phyloP scores from a whole-genome alignment of 1,140 invertebrate genomes.

The Ephestia elutella region DNA sequence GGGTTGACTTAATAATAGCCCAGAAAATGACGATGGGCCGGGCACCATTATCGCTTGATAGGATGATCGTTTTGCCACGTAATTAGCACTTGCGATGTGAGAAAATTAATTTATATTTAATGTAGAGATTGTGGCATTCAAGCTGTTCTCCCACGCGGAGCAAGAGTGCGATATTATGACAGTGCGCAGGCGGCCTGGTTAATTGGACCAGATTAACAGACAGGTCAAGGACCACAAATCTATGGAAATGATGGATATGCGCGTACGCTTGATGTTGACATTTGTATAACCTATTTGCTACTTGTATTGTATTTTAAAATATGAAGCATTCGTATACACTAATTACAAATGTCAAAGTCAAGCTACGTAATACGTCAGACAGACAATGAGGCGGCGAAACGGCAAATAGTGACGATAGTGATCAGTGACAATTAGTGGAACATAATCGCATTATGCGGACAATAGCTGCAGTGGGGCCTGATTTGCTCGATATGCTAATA shows the following conservation, averaged over 20 bases:
- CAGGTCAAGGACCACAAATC: conserved; percentile 21
- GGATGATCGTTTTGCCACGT: conserved; percentile 13
- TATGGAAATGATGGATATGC: background rate
- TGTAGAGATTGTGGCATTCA: conserved; percentile 10
- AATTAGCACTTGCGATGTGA: conserved; percentile 17
- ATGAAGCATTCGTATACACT: background rate
- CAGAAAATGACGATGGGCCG: conserved; percentile 14
- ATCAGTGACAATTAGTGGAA: conserved; percentile 18
- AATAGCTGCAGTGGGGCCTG: conserved; percentile 10
- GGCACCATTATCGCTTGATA: conserved; percentile 18
- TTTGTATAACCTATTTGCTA: too few relatives aligned
- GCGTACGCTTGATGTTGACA: too few relatives aligned
- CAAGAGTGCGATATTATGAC: conserved; percentile 14
- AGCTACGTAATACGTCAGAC: conserved; percentile 12
- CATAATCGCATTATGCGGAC: conserved; percentile 14
- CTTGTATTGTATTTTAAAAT: too few relatives aligned
- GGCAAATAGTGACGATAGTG: conserved; percentile 13
- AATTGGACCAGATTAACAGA: conserved; percentile 16
- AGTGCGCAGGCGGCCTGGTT: conserved; percentile 16
- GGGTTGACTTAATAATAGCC: conserved; percentile 18
- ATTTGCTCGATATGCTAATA: conserved; percentile 21
- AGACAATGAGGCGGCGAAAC: conserved; percentile 17
- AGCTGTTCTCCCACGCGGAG: conserved; percentile 13
- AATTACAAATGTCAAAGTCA: conserved; percentile 14
- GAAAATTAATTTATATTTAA: conserved; percentile 26